Percentiles rank a stretch among this genome's conserved stretches.
Conservation (phyloP, 1,140 invertebrate genomes). For the Drosophila kanapiae region DNA sequence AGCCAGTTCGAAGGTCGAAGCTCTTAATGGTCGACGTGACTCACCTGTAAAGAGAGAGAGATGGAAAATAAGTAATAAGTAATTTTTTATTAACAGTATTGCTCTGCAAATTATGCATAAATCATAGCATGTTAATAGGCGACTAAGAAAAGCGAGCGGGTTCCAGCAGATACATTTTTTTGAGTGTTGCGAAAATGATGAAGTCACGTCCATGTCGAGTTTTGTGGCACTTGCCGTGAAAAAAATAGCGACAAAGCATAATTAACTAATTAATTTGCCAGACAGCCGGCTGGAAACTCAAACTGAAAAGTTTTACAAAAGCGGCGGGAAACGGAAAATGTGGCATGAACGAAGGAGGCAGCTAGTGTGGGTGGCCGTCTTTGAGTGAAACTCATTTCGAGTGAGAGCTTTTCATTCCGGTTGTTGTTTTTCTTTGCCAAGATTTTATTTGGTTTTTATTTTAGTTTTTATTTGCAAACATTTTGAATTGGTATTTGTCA, state of each 20-base stretch:
- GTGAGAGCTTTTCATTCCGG: constrained; percentile 22
- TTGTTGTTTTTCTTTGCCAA: constrained; percentile 11
- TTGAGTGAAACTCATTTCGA: constrained; percentile 26
- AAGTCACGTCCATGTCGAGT: constrained; percentile 53
- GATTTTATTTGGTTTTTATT: constrained; percentile 32
- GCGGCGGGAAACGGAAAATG: constrained; percentile 11
- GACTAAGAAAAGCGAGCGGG: constrained; percentile 23
- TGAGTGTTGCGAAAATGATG: constrained; percentile 49
- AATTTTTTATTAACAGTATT: constrained; percentile 14
- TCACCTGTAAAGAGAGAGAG: constrained; percentile 44
- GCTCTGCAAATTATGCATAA: constrained; percentile 27
- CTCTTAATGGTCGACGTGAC: constrained; percentile 36
- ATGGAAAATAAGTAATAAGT: neutral
- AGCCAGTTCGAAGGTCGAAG: constrained; percentile 9
- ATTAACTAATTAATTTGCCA: constrained; percentile 77
- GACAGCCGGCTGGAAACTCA: constrained; percentile 31
- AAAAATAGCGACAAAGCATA: constrained; percentile 61
- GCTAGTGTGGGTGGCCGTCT: constrained; percentile 12
- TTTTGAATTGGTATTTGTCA: constrained; percentile 45
- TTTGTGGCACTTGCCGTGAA: constrained; percentile 53
- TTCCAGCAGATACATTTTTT: constrained; percentile 56
- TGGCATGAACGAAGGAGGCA: neutral
- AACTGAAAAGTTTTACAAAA: constrained; percentile 45
- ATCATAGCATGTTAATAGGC: constrained; percentile 53
- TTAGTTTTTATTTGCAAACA: constrained; percentile 53